phyloP scores from a whole-genome alignment of 2,888 invertebrate species.

The Philaethria dido region DNA sequence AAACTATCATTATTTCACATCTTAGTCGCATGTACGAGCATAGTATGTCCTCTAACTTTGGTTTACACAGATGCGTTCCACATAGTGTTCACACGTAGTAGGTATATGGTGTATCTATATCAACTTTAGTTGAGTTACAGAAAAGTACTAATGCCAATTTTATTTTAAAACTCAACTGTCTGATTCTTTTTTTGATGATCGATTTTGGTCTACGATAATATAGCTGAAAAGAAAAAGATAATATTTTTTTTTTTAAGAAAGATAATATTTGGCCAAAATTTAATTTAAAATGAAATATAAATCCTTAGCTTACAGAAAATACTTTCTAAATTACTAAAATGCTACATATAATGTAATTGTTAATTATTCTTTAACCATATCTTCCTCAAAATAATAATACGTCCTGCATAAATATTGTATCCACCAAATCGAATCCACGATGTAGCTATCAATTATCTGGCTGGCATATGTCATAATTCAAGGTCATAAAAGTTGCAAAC shows the following conservation, averaged over 20 bases:
- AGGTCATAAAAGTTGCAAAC: constrained; percentile 45
- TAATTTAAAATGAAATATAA: too few species aligned
- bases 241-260: too few species aligned
- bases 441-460: not conserved
- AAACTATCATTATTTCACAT: constrained; percentile 10
- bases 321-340: not conserved
- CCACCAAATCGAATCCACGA: not conserved
- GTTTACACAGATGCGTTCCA: constrained; percentile 74
- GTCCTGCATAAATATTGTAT: not conserved
- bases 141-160: constrained; percentile 5
- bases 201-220: too few species aligned
- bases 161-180: not conserved
- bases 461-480: constrained; percentile 26
- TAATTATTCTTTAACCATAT: not conserved
- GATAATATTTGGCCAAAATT: too few species aligned
- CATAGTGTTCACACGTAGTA: constrained; percentile 47
- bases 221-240: too few species aligned
- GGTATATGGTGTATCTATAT: not conserved
- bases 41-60: constrained; percentile 56
- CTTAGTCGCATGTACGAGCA: constrained; percentile 5
- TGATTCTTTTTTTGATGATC: not conserved
- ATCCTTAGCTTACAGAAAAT: not conserved
- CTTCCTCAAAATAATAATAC: not conserved
- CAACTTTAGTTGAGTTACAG: not conserved
- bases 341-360: not conserved